Evolutionary conservation across 2,113 vertebrate species (phyloP), one percentile per base, ranked within the genome.

Genomic region (Hypanus sabinus): DNA sequence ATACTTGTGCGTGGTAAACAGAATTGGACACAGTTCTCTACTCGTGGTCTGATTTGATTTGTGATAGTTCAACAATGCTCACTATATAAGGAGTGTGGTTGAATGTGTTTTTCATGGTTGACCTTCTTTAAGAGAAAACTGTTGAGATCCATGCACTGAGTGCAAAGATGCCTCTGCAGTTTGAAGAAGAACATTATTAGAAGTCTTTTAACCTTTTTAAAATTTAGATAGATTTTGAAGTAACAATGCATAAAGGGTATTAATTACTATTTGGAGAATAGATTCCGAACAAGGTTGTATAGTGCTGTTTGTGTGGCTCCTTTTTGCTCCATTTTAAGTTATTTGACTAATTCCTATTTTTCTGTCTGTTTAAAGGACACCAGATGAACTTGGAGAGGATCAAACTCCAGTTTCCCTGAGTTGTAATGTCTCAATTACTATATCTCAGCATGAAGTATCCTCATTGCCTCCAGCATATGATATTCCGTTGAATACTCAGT

Each of bases 301-400:
- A 20, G n/a, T 14, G 5, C 14, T 18, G 46, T 83, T 83, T 83
- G 80, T 57, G 24, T 57, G 46, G 38, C 20, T 83, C 30, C 14
- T 18, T 90, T n/a, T 90, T 65, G 60, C 11, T 90, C 30, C n/a
- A 6, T 68, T 90, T 57, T 88, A 85, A 85, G 22, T 24, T 16
- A 30, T n/a, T 90, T 90, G 16, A 73, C 60, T 65, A n/a, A 90
- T 90, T 33, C 46, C 46, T 46, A 46, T 30, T 87, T 60, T 90
- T 90, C 14, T 90, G 12, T 65, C 14, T 90, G 14, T 90, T 88
- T 90, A 90, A 88, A 90, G 85, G 60, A 65, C 60, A 65, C 85
- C 85, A 33, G 85, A 90, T 65, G 85, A 90, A 68, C 60, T 90
- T n/a, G 60, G 60, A 65, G 85, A 62, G 33, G 85, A 90, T 60